Conservation (phyloP, 1,140 invertebrate species). For the Zaprionus camerounensis region DNA sequence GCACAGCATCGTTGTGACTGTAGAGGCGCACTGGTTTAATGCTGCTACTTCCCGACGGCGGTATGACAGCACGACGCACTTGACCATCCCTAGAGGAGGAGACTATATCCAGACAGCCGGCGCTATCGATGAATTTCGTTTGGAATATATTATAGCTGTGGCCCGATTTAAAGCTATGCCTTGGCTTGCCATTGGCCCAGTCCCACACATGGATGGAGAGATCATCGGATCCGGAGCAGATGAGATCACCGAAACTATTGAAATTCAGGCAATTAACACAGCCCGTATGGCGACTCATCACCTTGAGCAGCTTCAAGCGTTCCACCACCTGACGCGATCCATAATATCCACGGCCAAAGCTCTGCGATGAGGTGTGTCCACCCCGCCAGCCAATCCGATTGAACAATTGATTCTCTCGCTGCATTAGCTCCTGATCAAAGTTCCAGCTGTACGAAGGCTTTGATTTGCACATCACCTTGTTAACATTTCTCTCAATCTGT, state of each 20-base stretch:
- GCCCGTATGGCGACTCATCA: conserved; percentile 92
- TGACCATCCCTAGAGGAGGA: conserved; percentile 95
- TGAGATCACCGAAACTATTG: conserved; percentile 88
- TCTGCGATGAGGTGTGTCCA: conserved; percentile 51
- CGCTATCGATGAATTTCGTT: conserved; percentile 88
- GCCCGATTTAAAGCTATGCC: conserved; percentile 89
- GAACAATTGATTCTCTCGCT: conserved; percentile 66
- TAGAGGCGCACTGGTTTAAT: conserved; percentile 59
- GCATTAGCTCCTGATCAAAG: conserved; percentile 58
- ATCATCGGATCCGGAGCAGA: conserved; percentile 94
- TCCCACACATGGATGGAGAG: conserved; percentile 94
- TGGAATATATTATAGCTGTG: conserved; percentile 96
- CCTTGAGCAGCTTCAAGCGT: conserved; percentile 91
- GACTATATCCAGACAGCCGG: conserved; percentile 91
- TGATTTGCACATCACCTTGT: conserved; percentile 55
- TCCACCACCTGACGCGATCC: conserved; percentile 93
- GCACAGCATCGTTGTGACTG: conserved; percentile 68
- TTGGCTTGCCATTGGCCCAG: conserved; percentile 90
- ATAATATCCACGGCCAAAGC: conserved; percentile 87
- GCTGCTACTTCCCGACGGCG: conserved; percentile 62
- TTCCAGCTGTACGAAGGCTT: conserved; percentile 70
- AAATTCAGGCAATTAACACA: conserved; percentile 98
- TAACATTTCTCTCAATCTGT: conserved; percentile 35
- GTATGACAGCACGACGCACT: conserved; percentile 85
- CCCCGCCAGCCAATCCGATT: conserved; percentile 64